These are phyloP conservation scores for Meloidogyne chitwoodi DNA, from an alignment of 1,140 invertebrate genomes.

Conservation along the genomic window DNA sequence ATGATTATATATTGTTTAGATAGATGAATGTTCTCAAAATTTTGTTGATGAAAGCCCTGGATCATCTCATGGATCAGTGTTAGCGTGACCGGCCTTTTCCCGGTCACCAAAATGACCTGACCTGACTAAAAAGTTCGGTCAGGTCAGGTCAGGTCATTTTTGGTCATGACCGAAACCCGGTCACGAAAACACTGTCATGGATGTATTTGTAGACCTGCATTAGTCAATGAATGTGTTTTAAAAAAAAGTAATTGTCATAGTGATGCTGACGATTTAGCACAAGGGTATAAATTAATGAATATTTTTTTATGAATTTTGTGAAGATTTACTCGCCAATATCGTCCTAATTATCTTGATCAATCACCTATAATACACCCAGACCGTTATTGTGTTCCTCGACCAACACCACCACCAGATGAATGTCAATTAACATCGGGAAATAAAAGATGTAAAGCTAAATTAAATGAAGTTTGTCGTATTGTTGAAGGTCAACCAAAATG, in stretches of 20 bases:
- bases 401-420: conserved; percentile 57
- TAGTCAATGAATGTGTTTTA: conserved; percentile 54
- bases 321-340: conserved; percentile 57
- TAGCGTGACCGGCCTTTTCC: too few relatives aligned
- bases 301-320: conserved; percentile 18
- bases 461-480: conserved; percentile 54
- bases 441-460: conserved; percentile 46
- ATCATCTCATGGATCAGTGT: conserved; percentile 36
- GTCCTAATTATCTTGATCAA: conserved; percentile 53
- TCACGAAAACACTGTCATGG: too few relatives aligned
- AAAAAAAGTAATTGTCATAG: conserved; percentile 58
- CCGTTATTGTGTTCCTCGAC: conserved; percentile 51
- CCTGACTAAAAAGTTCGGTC: too few relatives aligned
- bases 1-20: conserved; percentile 1
- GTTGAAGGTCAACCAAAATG: conserved; percentile 52
- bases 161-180: too few relatives aligned
- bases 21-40: conserved; percentile 57
- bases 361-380: conserved; percentile 57
- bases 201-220: conserved; percentile 54
- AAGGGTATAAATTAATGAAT: conserved; percentile 59
- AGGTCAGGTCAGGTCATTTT: too few relatives aligned
- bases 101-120: too few relatives aligned
- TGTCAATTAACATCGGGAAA: conserved; percentile 44
- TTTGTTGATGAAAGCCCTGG: conserved; percentile 59
- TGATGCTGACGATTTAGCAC: conserved; percentile 59